These are phyloP conservation scores for Xenus cinereus DNA, from an alignment of 2,113 vertebrate species.

Conservation along the genomic window DNA sequence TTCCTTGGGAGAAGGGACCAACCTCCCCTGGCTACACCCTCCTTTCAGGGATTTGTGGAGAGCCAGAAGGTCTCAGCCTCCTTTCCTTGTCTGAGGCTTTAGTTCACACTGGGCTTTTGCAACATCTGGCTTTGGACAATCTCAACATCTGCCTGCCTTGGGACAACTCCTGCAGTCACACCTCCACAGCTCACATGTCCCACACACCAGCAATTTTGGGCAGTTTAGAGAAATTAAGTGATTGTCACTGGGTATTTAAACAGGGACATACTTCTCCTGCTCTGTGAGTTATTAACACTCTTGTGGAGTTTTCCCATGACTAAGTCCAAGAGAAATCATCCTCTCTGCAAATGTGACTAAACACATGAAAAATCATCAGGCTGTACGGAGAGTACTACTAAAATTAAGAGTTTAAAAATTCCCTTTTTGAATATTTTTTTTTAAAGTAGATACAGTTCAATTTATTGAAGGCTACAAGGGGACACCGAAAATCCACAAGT, in stretches of 20 bases:
- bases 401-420: background rate
- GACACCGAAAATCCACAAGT: background rate
- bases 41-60: background rate
- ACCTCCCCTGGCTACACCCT: background rate
- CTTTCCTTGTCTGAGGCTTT: background rate
- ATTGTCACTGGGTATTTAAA: background rate
- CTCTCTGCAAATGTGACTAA: background rate
- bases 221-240: background rate
- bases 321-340: background rate
- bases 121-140: too few relatives aligned
- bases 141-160: fast-evolving
- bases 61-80: background rate
- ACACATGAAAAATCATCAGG: background rate
- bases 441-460: background rate
- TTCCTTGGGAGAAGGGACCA: background rate
- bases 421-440: background rate
- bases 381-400: too few relatives aligned
- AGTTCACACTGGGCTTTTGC: background rate
- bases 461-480: background rate
- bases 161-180: background rate
- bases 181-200: background rate
- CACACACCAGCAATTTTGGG: fast-evolving
- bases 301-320: background rate
- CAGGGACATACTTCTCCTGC: background rate
- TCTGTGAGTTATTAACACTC: background rate